Base-by-base conservation (phyloP, 2,113 vertebrate species). In the Pyxicephalus adspersus region DNA sequence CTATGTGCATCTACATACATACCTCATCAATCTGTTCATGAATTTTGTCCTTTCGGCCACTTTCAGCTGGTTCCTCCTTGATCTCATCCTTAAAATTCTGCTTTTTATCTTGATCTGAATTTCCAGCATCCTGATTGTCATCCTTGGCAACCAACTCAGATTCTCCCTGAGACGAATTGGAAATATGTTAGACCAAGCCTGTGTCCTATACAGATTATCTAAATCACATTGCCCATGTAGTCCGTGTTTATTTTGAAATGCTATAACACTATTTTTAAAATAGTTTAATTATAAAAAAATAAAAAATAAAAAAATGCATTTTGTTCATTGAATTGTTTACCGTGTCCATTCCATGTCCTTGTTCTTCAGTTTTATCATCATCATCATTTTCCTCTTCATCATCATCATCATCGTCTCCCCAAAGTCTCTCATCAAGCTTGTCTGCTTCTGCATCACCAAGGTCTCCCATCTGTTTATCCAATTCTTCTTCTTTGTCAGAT, bases 381-480 rank as follows among this genome's bases (percentile, higher is more conserved):
- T 87, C 84, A 72, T 89, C 90, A 5, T 95, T 91, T 0, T 87
- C 84, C 0, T 92, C 91, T 0, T 96, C 92, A 0, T 87, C 86
- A 0, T 92, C 88, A 0, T 91, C 91, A 0, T 96, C 92, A 0
- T 97, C 94, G 83, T 96, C 96, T 0, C 96, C 96, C 97, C 98
- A 99, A 83, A 99, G 93, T 70, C 97, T 94, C 89, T 99, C 97
- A 87, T 99, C 96, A 64, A 99, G 91, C 77, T 96, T 97, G 76
- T 98, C 94, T 0, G 96, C 92, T 87, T 97, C 94, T 64, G 94
- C 96, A 38, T 96, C 94, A 78, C 92, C 94, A 83, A 99, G 92
- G 84, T 98, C 88, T 7, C 98, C 98, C 96, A 99, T 98, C 85
- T 98, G 96, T 83, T 99, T 97, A 87, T 98, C 97, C 84, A 99